Base-by-base conservation (phyloP, 2,888 invertebrate genomes). In the Nephrotoma flavescens region DNA sequence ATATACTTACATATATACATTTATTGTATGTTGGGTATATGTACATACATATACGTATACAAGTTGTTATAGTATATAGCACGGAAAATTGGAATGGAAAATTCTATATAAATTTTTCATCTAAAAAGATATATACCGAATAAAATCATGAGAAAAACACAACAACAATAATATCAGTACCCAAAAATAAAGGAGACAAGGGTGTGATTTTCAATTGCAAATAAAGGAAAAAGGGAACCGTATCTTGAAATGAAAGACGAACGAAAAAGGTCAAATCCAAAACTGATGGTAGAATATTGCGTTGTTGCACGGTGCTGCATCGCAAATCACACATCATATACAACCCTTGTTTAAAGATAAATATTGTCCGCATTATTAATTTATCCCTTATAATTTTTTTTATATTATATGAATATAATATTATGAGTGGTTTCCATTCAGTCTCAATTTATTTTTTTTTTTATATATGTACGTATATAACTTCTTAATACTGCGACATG, bases 181-280 rank as follows among this genome's bases (percentile, higher is more conserved):
- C 71, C 19, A 71, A 71, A 71, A 71, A 86, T 45, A 86, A 45
- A 86, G 45, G 86, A 45, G 86, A 86, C 45, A 86, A 86, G 86
- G 86, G 86, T 86, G 86, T 86, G 86, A 86, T 86, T 86, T 86
- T 86, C 86, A 86, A 86, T 47, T 86, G 86, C 45, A 86, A 86
- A 86, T 86, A 86, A 45, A 42, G 42, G 15, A 84, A 84, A 83
- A 84, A 42, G 42, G 84, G 15, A 84, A 84, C 41, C n/a, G 84
- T 41, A 84, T 84, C 41, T 84, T 42, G 84, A 84, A 84, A 15
- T 41, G 84, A 42, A 42, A 84, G 71, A 71, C 71, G 71, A 71
- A 31, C 71, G 71, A 71, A 71, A 71, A 71, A 71, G 71, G 71
- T 71, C 71, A 71, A 71, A 71, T 71, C 31, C 9, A 71, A 71